Evolutionary conservation across 2,113 vertebrate species (phyloP).

Genomic region (Podilymbus podiceps): DNA sequence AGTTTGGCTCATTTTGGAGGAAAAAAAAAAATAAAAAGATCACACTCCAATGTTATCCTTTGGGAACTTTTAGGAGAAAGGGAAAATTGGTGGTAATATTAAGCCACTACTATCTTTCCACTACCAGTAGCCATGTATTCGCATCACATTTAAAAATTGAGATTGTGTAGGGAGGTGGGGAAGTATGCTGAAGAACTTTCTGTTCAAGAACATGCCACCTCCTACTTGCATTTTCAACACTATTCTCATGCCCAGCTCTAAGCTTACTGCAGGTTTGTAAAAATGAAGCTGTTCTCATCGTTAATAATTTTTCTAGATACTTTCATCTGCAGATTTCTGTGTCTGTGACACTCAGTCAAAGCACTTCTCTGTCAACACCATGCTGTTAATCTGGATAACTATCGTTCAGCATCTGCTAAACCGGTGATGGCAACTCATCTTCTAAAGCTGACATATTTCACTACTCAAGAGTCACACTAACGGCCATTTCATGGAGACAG

Average conservation of each 20-base stretch:
- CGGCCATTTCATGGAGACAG: not conserved
- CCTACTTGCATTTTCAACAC: conserved; percentile 42
- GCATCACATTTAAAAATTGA: conserved; percentile 13
- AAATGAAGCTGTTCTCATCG: not conserved
- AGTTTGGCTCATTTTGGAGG: not conserved
- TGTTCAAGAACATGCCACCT: conserved; percentile 60
- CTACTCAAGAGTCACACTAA: not conserved
- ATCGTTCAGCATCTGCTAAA: not conserved
- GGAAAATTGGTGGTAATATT: not conserved
- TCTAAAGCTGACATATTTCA: not conserved
- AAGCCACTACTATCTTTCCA: not conserved
- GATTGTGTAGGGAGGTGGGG: conserved; percentile 30
- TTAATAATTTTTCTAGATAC: conserved; percentile 28
- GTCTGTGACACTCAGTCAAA: not conserved
- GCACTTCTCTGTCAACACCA: not conserved
- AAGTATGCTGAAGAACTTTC: conserved; percentile 46
- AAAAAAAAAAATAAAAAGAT: accelerated
- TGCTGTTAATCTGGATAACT: not conserved
- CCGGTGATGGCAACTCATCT: not conserved
- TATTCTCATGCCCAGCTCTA: conserved; percentile 6
- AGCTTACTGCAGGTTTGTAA: not conserved
- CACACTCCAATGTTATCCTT: not conserved
- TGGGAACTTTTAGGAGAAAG: not conserved
- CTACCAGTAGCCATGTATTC: not conserved
- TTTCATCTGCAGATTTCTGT: not conserved